Evolutionary conservation across 1,140 invertebrate genomes (phyloP).

Genomic region (Ooceraea biroi): DNA sequence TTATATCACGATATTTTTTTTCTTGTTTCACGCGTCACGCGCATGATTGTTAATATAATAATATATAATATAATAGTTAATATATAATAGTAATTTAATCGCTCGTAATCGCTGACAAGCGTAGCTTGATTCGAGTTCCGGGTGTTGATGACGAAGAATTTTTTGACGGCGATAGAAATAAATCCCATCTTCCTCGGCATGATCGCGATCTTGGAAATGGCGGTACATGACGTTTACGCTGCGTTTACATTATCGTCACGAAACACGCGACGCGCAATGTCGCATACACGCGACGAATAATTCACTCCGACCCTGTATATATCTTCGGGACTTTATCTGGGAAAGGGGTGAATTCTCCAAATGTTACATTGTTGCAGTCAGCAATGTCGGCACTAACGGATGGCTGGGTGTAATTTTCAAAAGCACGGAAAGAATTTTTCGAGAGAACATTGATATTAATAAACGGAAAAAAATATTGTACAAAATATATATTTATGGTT

Average conservation of each 20-base stretch:
- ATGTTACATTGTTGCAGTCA: slow-evolving; percentile 35
- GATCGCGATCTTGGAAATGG: slow-evolving; percentile 28
- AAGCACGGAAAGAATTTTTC: not conserved
- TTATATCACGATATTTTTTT: not conserved
- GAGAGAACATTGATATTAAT: too few species aligned
- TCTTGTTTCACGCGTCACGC: not conserved
- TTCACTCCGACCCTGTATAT: slow-evolving; percentile 46
- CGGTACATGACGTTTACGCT: slow-evolving; percentile 44
- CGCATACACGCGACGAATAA: slow-evolving; percentile 50
- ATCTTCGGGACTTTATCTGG: slow-evolving; percentile 55
- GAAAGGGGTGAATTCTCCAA: slow-evolving; percentile 48
- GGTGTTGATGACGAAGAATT: too few species aligned
- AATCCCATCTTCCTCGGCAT: not conserved
- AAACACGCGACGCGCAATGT: slow-evolving; percentile 39
- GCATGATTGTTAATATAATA: not conserved
- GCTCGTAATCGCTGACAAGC: not conserved
- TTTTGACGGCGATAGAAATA: slow-evolving; percentile 7
- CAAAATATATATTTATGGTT: too few species aligned
- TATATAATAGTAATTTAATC: not conserved
- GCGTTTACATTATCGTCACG: slow-evolving; percentile 44
- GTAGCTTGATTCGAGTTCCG: not conserved
- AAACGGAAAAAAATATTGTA: too few species aligned
- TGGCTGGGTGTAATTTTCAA: slow-evolving; percentile 7
- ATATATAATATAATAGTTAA: too few species aligned
- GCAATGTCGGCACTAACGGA: slow-evolving; percentile 14